Percentiles rank a stretch among this genome's conserved stretches.
phyloP scores from a whole-genome alignment of 2,113 vertebrate genomes.

The Guaruba guarouba region DNA sequence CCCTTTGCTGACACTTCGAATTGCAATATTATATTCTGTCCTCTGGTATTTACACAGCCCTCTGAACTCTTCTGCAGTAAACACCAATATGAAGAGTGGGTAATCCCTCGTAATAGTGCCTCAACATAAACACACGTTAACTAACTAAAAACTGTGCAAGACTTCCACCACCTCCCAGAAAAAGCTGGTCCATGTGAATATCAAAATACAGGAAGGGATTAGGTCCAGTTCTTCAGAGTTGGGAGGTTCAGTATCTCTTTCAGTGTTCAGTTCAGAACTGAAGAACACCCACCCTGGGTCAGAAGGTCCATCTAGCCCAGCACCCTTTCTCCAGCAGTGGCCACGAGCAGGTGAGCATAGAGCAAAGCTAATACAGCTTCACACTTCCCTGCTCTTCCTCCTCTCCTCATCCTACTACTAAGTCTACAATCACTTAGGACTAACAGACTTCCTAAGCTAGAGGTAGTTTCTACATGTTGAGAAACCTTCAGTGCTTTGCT shows the following conservation, averaged over 20 bases:
- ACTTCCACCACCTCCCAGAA: not conserved
- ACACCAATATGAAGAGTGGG: not conserved
- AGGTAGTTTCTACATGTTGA: not conserved
- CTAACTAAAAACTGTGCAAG: not conserved
- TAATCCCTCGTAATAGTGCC: not conserved
- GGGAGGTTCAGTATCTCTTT: not conserved
- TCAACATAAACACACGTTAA: not conserved
- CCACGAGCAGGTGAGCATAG: not conserved
- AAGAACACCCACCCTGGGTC: not conserved
- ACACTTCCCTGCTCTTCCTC: not conserved
- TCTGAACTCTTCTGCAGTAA: not conserved
- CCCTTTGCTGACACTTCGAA: not conserved
- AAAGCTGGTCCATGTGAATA: not conserved
- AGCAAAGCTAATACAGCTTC: not conserved
- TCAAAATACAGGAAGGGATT: not conserved
- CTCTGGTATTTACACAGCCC: not conserved
- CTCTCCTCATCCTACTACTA: not conserved
- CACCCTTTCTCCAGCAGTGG: not conserved
- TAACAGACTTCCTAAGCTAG: not conserved
- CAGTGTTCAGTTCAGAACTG: not conserved
- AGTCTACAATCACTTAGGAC: not conserved
- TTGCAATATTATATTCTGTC: not conserved
- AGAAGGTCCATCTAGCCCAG: not conserved
- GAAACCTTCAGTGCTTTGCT: not conserved
- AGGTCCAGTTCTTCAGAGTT: not conserved